Conservation (phyloP, 1,140 invertebrate genomes). For the Calephelis nemesis region DNA sequence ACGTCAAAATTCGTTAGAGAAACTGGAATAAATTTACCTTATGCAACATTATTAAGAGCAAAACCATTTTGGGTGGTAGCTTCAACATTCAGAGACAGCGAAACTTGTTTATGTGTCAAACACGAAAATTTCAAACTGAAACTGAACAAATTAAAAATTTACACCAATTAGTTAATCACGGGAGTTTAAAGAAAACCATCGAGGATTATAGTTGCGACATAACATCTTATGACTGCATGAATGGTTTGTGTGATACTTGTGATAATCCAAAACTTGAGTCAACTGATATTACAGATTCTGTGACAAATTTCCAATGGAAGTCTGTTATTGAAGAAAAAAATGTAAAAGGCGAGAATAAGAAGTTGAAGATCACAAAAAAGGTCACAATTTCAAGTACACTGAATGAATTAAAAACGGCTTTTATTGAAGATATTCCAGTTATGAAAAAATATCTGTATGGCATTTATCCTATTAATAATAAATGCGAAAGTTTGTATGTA, state of each 20-base stretch:
- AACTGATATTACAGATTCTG: conserved; percentile 28
- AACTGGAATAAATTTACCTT: conserved; percentile 25
- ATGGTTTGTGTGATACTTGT: conserved; percentile 33
- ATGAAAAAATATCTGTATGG: conserved; percentile 43
- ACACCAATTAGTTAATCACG: conserved; percentile 18
- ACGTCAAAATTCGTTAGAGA: conserved; percentile 24
- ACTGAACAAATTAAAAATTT: neutral
- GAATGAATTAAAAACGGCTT: conserved; percentile 23
- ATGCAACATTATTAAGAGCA: conserved; percentile 25
- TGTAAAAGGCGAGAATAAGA: conserved; percentile 34
- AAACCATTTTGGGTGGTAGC: conserved; percentile 30
- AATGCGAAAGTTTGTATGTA: too few species aligned
- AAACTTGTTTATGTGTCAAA: conserved; percentile 39
- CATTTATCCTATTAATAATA: too few species aligned
- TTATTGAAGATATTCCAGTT: conserved; percentile 19
- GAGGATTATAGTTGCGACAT: conserved; percentile 28
- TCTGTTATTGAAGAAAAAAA: conserved; percentile 32
- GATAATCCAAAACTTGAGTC: conserved; percentile 28
- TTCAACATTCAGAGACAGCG: conserved; percentile 30
- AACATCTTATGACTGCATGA: conserved; percentile 39
- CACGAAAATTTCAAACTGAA: conserved; percentile 32
- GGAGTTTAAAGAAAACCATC: conserved; percentile 24
- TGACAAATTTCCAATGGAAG: conserved; percentile 38
- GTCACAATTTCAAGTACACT: conserved; percentile 31
- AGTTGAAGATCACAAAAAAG: conserved; percentile 31